phyloP scores from a whole-genome alignment of 2,888 invertebrate genomes.

The Nycteola revayana region DNA sequence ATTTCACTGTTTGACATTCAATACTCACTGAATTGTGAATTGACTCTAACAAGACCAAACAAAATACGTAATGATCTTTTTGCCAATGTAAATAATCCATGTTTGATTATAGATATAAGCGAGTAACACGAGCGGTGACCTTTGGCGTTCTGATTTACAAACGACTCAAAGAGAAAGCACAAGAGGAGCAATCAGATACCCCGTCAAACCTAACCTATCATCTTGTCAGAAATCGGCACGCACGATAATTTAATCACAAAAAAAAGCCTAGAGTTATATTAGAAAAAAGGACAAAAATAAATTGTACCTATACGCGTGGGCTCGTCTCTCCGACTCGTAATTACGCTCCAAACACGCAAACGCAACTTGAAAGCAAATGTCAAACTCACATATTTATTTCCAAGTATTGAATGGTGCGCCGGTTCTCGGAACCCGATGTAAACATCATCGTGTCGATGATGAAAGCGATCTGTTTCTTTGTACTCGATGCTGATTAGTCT shows the following conservation, averaged over 20 bases:
- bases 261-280: slow-evolving; percentile 58
- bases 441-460: slow-evolving; percentile 81
- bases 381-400: slow-evolving; percentile 82
- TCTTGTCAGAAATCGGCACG: slow-evolving; percentile 80
- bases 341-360: slow-evolving; percentile 76
- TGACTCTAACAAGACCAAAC: slow-evolving; percentile 16
- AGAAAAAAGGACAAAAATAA: slow-evolving; percentile 55
- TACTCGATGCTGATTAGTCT: slow-evolving; percentile 78
- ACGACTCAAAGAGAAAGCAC: slow-evolving; percentile 81
- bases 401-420: slow-evolving; percentile 79
- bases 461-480: slow-evolving; percentile 80
- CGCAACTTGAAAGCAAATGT: slow-evolving; percentile 80
- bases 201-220: slow-evolving; percentile 79
- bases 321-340: slow-evolving; percentile 50
- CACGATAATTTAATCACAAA: slow-evolving; percentile 81
- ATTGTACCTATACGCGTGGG: slow-evolving; percentile 52
- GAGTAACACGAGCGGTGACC: slow-evolving; percentile 48
- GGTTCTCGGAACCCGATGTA: slow-evolving; percentile 76
- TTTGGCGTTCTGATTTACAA: slow-evolving; percentile 56
- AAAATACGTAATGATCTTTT: slow-evolving; percentile 24
- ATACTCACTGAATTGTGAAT: slow-evolving; percentile 18
- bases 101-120: slow-evolving; percentile 31
- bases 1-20: slow-evolving; percentile 13
- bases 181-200: slow-evolving; percentile 80
- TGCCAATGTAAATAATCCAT: slow-evolving; percentile 22